Evolutionary conservation across 2,797 vertebrate species (phyloP).

Genomic region (Urocyon cinereoargenteus): DNA sequence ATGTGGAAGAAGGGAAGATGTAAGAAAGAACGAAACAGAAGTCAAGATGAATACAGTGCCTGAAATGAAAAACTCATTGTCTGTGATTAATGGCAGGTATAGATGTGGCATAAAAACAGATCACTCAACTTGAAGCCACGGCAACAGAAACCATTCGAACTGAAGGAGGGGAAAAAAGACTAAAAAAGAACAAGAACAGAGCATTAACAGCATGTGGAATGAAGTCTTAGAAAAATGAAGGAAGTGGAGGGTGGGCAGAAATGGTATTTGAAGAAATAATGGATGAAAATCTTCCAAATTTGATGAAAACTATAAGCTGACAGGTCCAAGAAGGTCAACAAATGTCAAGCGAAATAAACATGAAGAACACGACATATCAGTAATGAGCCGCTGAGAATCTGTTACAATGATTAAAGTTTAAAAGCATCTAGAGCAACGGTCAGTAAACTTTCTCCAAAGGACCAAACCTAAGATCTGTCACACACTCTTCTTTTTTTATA

Average conservation of each 20-base stretch:
- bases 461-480: rapidly evolving
- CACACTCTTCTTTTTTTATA: rapidly evolving
- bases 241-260: neutral
- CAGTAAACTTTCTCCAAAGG: no score
- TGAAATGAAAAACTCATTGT: neutral
- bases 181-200: no score
- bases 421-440: rapidly evolving
- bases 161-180: neutral
- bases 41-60: no score
- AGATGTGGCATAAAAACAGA: rapidly evolving
- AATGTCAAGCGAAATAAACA: neutral
- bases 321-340: neutral
- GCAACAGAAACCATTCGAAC: neutral
- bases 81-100: neutral
- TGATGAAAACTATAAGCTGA: neutral
- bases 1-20: neutral
- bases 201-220: rapidly evolving
- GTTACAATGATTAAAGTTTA: rapidly evolving
- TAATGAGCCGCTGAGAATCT: neutral
- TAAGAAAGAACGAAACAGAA: neutral
- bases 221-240: rapidly evolving
- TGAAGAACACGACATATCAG: neutral
- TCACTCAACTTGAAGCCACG: neutral
- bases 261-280: rapidly evolving
- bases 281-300: neutral